Evolutionary conservation across 2,113 vertebrate species (phyloP), one percentile per base, ranked within the genome.

Genomic region (Megalops atlanticus): DNA sequence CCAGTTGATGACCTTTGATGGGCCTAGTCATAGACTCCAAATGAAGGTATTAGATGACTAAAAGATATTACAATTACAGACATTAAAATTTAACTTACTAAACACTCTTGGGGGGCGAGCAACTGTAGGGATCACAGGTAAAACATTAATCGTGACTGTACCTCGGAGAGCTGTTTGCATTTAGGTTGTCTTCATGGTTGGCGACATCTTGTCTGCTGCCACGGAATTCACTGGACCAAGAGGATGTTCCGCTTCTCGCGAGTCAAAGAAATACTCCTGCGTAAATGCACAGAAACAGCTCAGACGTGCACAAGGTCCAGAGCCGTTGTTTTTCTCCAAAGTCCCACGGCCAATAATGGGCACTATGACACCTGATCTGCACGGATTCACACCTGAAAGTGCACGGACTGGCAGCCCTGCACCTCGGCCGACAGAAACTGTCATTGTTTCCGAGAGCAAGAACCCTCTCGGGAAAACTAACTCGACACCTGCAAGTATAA

Each of bases 211-310:
- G 85, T 95, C 95, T 79, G n/a, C 31, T 15, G 39, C 27, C 16
- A 0, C 2, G 31, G 0, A 1, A 21, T 24, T 15, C 39, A 41
- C 40, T 76, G 82, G 0, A 80, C 82, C 52, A 82, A 75, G 77
- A n/a, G 84, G 82, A 74, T 88, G 77, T 74, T 89, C 86, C 81
- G 82, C 7, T 78, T 95, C 93, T 77, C 94, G 92, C 52, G 86
- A 91, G 90, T 95, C 95, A 89, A 99, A 99, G 90, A 99, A 99
- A 90, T 97, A 98, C 0, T 90, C 91, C 98, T 99, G 76, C 3
- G 74, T 72, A 75, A 82, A 49, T 33, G 77, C 74, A 64, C 76
- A 79, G 78, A 75, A 18, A 79, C 82, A 78, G 75, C 10, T 27
- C 38, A 52, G 76, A 58, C 45, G 43, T 76, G 27, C 70, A 69